phyloP scores from a whole-genome alignment of 2,113 vertebrate species.

The Platanista minor region DNA sequence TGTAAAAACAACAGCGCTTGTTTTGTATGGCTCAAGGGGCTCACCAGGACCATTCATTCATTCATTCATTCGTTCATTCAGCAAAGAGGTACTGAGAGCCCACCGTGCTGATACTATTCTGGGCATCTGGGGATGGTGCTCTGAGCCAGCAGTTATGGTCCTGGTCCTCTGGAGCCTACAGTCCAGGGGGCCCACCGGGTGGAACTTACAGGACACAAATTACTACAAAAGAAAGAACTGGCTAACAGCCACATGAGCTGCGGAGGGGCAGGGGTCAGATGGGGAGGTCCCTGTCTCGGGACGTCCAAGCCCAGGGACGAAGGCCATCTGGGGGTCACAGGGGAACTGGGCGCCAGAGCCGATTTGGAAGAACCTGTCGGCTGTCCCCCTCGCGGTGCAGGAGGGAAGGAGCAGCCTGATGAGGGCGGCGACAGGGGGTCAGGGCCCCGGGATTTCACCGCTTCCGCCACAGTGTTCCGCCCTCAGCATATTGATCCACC shows the following conservation, averaged over 20 bases:
- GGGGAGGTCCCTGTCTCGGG: background rate
- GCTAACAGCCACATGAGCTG: background rate
- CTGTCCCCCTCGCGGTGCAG: background rate
- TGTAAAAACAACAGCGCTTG: background rate
- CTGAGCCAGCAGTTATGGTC: background rate
- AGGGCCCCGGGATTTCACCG: too few relatives aligned
- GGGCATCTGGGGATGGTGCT: background rate
- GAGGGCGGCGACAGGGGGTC: fast-evolving
- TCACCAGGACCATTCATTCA: background rate
- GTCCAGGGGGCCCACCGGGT: background rate
- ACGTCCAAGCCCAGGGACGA: background rate
- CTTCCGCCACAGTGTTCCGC: background rate
- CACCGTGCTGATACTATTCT: fast-evolving
- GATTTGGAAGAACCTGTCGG: fast-evolving
- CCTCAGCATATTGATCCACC: background rate
- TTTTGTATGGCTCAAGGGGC: background rate
- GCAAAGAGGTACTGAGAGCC: background rate
- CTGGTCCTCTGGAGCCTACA: background rate
- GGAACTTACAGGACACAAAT: background rate
- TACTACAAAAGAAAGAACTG: too few relatives aligned
- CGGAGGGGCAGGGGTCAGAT: fast-evolving
- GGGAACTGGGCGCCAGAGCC: fast-evolving
- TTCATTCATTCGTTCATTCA: too few relatives aligned
- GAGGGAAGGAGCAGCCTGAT: background rate
- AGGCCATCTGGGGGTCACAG: too few relatives aligned